Base-by-base conservation (phyloP, 2,113 vertebrate genomes). In the Daphoenositta chrysoptera region DNA sequence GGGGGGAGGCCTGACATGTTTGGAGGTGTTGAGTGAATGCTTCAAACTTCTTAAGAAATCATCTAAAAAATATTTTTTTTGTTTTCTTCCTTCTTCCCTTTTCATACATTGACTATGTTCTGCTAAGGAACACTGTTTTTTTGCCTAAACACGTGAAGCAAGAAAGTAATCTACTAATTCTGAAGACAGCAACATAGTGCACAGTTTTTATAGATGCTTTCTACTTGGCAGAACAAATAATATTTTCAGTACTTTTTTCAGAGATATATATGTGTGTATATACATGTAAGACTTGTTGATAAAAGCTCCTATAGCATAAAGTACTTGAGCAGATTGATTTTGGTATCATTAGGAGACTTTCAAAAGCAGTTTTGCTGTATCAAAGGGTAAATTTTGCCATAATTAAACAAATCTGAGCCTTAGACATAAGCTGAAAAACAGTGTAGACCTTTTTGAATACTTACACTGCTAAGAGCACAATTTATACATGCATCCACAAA, bases 261-360 rank as follows among this genome's bases (percentile, higher is more conserved):
- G 2, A 37, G 1, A 4, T 24, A 21, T 3, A 5, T 7, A 15
- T 8, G n/a, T n/a, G n/a, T n/a, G n/a, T n/a, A 21, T 1, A 47
- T 56, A 71, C 15, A 30, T 35, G 5, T 10, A 66, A 50, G 40
- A 77, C 10, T 31, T 60, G 14, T 27, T 77, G n/a, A 57, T 26
- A 23, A 40, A 39, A n/a, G 15, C 14, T 64, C 5, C 5, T 11
- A 10, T 16, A 51, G 7, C 44, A 48, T n/a, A 66, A 84, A 58
- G 15, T 78, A 65, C 13, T 24, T 4, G 1, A 71, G 12, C 14
- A 47, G 61, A 51, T n/a, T 65, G 81, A 68, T 20, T 60, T 24
- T 31, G 9, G 19, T 60, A 70, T 66, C 5, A 27, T 65, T 53
- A 78, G 13, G 18, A 71, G 54, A 26, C 15, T 64, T 82, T 45